phyloP scores from a whole-genome alignment of 2,888 invertebrate species.

The Nezara viridula region DNA sequence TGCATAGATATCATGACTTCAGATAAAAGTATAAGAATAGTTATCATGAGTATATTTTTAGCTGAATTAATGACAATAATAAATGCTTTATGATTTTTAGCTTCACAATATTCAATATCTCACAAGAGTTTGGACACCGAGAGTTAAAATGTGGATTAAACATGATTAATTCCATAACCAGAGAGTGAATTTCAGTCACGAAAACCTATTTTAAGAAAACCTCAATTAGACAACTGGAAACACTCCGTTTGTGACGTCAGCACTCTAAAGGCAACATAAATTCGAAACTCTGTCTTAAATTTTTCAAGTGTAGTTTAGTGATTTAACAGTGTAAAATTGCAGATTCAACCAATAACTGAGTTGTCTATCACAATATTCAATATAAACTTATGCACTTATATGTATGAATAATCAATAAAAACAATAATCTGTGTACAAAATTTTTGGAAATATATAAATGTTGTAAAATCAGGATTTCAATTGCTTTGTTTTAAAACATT shows the following conservation, averaged over 20 bases:
- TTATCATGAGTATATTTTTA: too few relatives aligned
- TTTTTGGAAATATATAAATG: not conserved
- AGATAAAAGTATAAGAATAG: too few relatives aligned
- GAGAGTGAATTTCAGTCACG: not conserved
- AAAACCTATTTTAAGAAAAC: not conserved
- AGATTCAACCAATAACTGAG: not conserved
- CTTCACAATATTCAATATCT: not conserved
- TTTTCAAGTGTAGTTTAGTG: slow-evolving; percentile 2
- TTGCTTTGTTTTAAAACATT: not conserved
- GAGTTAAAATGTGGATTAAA: not conserved
- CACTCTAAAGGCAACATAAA: not conserved
- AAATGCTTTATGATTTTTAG: not conserved
- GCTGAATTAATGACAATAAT: not conserved
- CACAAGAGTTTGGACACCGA: not conserved
- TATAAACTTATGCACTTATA: not conserved
- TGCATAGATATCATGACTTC: too few relatives aligned
- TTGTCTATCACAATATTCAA: not conserved
- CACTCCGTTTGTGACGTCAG: not conserved
- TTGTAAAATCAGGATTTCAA: not conserved
- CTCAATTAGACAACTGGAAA: not conserved
- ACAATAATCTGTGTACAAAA: not conserved
- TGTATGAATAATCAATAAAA: not conserved
- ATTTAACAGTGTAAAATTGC: not conserved
- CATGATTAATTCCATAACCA: not conserved
- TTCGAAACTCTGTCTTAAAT: not conserved